Base-by-base conservation (phyloP, 2,113 vertebrate genomes). In the Platysternon megacephalum region DNA sequence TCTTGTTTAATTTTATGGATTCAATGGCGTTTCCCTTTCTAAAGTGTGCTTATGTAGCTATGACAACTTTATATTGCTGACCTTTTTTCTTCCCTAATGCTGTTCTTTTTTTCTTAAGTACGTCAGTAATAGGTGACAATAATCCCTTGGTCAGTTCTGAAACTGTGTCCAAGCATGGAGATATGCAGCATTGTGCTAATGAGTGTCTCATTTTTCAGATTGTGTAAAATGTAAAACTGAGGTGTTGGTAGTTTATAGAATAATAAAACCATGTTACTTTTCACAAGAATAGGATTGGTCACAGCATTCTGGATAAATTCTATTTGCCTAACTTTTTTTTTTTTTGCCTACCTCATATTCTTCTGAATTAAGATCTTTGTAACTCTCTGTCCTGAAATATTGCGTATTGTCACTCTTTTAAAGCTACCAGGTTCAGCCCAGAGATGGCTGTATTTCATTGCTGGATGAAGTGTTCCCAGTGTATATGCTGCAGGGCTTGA, bases 141-240 rank as follows among this genome's bases (percentile, higher is more conserved):
- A 61, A 68, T 11, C 42, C 26, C 13, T 44, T 82, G 46, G 85
- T 19, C 3, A 39, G 14, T 26, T 5, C 52, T n/a, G 89, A 94
- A 56, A n/a, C 4, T 32, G 48, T 7, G 7, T 21, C 11, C 46
- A 39, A 81, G 11, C 35, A 22, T 32, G 4, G 32, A 2, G 8
- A 80, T 46, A 93, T 85, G 58, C 29, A 74, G 21, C 32, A 9
- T 2, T 84, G 14, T 22, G 0, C 29, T 12, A 3, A 21, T 55
- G 16, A 28, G 1, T 61, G 65, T 86, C 65, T 22, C 28, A 39
- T 11, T 8, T 87, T 90, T 81, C 16, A 72, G 44, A 42, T n/a
- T 0, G 0, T 4, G 35, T 4, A 21, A 72, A 1, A 35, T 4
- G 46, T 4, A 24, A 78, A 1, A 28, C 3, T 21, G 28, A 53